These are phyloP conservation scores for Zaprionus tsacasi DNA, from an alignment of 1,140 invertebrate genomes.

Conservation along the genomic window DNA sequence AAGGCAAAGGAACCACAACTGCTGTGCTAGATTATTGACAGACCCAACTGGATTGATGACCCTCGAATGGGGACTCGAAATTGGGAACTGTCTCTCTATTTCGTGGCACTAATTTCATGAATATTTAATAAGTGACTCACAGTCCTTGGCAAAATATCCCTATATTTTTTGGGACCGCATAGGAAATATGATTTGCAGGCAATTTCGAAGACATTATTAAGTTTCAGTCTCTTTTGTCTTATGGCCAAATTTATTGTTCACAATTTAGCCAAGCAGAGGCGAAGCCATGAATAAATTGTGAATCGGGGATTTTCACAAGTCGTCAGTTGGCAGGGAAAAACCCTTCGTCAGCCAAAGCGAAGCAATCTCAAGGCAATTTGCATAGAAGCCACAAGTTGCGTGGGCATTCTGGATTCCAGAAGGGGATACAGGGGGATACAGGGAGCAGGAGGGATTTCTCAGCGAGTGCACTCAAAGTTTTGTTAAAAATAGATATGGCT, in stretches of 20 bases:
- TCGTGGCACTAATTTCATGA: slow-evolving; percentile 58
- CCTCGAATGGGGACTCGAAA: slow-evolving; percentile 29
- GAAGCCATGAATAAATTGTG: slow-evolving; percentile 12
- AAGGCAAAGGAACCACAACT: background rate
- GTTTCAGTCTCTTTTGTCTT: slow-evolving; percentile 9
- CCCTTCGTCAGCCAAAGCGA: slow-evolving; percentile 16
- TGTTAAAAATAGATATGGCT: background rate
- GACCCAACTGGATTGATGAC: slow-evolving; percentile 60
- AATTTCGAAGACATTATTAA: slow-evolving; percentile 14
- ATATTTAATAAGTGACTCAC: slow-evolving; percentile 37
- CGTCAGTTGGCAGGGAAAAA: background rate
- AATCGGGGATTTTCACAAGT: background rate
- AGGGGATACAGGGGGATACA: too few species aligned
- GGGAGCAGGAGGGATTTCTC: too few species aligned
- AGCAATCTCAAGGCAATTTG: slow-evolving; percentile 1
- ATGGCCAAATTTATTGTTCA: background rate
- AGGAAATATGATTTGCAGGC: slow-evolving; percentile 18
- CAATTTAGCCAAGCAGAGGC: background rate
- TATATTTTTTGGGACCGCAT: background rate
- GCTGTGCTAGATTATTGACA: slow-evolving; percentile 52
- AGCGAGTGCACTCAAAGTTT: background rate
- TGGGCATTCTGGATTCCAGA: background rate
- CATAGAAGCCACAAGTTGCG: slow-evolving; percentile 1
- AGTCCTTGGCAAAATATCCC: slow-evolving; percentile 9
- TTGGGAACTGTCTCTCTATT: background rate